Base-by-base conservation (phyloP, 2,888 invertebrate genomes). In the Bembecia ichneumoniformis region DNA sequence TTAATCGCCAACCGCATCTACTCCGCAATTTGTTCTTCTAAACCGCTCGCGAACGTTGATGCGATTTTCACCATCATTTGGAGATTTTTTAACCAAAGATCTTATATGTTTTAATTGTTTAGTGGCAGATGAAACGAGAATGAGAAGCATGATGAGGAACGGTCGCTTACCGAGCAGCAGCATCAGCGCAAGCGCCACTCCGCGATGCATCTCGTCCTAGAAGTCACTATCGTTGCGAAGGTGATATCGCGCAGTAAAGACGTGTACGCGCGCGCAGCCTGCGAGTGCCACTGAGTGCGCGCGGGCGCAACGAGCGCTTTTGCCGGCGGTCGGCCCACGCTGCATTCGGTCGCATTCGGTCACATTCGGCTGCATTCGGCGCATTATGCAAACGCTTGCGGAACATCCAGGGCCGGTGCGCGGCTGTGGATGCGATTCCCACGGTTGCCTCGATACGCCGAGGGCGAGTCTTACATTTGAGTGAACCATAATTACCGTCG, bases 141-240 rank as follows among this genome's bases (percentile, higher is more conserved):
- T 28, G 28, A 28, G 3, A 4, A 17, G 3, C 17, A 17, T 2
- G 17, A 17, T 28, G 28, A 28, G 28, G 28, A 28, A 28, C 5
- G 7, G 28, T 28, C 13, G 68, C 74, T 70, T 56, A 76, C 76
- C 73, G 53, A 72, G 50, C 53, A 68, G 53, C 47, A 71, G 55
- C 54, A 71, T 56, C 56, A 71, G 64, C 61, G 65, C 53, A 36
- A 62, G 46, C 52, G 60, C 60, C 57, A 57, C 61, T 52, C 53
- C 58, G 49, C 55, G 49, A 51, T 57, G 55, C 66, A 66, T 67
- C 55, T 52, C 62, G 60, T 44, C 17, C 36, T 28, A 49, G 28
- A 1, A n/a, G n/a, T 40, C 43, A 40, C 43, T 40, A n/a, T n/a
- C 43, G 43, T 28, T 28, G 28, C 9, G 28, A 28, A 9, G 9